Percentiles rank a stretch among this genome's conserved stretches.
Evolutionary conservation across 2,113 vertebrate genomes (phyloP).

Genomic region (Sprattus sprattus): DNA sequence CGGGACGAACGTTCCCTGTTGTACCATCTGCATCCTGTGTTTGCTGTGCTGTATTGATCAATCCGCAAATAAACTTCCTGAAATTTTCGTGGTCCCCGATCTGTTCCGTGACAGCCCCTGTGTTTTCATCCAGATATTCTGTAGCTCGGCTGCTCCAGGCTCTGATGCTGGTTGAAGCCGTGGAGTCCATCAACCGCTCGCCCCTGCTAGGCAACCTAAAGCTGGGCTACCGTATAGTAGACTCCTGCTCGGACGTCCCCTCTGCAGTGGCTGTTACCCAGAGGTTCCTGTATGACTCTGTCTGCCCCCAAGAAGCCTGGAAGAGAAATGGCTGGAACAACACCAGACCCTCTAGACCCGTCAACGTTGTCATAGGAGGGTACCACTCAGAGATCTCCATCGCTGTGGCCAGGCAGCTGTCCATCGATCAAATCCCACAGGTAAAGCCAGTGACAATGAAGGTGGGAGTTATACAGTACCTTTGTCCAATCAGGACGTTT

Average conservation of each 20-base stretch:
- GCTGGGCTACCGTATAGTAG: conserved; percentile 54
- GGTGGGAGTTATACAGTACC: background rate
- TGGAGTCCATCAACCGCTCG: conserved; percentile 51
- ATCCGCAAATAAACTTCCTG: too few species aligned
- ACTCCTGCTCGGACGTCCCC: conserved; percentile 50
- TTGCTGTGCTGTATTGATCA: too few species aligned
- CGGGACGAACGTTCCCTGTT: too few species aligned
- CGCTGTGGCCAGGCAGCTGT: conserved; percentile 52
- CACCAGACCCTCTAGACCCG: background rate
- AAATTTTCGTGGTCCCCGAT: too few species aligned
- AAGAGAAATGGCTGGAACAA: background rate
- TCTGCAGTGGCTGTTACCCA: conserved; percentile 37
- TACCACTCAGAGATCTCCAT: conserved; percentile 52
- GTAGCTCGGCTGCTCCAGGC: conserved; percentile 30
- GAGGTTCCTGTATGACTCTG: conserved; percentile 25
- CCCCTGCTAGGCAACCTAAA: conserved; percentile 47
- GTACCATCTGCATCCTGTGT: too few species aligned
- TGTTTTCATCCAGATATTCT: conserved; percentile 36
- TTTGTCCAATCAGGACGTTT: too few species aligned
- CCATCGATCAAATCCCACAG: conserved; percentile 43
- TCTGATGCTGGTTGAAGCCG: conserved; percentile 49
- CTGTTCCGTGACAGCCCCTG: too few species aligned
- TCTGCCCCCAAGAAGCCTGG: background rate
- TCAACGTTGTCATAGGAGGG: conserved; percentile 52
- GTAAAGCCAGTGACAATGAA: background rate